Evolutionary conservation across 2,113 vertebrate species (phyloP), one percentile per base, ranked within the genome.

Genomic region (Brachirus orientalis): DNA sequence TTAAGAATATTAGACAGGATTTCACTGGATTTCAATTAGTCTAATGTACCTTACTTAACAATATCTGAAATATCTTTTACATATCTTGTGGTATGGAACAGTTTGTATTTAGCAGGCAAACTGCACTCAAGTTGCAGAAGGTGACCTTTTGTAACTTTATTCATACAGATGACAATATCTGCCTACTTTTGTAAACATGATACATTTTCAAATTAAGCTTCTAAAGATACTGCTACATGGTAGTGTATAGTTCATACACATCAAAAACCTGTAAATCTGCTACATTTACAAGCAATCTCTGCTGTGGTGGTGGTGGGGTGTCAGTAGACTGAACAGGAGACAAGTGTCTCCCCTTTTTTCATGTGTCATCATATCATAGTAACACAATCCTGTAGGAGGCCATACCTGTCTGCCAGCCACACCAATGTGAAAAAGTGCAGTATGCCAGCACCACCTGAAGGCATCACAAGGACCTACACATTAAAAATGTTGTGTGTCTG

Each of bases 361-460:
- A 69, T 62, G 41, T 47, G 68, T 37, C 41, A 43, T 56, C 62
- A 44, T 64, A 38, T n/a, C 71, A 62, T 16, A 55, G 48, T 58
- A 52, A 41, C 66, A 54, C 46, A 38, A 58, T n/a, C 67, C 17
- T 46, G 19, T 9, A 38, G 37, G 55, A 67, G 33, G 18, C 59
- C 12, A 53, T 16, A 60, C 44, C 66, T 51, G 48, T 53, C 60
- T 63, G 47, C 69, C 51, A 70, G 50, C 47, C 61, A 69, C 17
- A 55, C 36, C 53, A 47, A 45, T 10, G 28, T 33, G 45, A 60
- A 57, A 33, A 16, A 54, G 22, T 48, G 35, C 55, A 69, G 78
- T 20, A 72, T 75, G 66, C 43, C 75, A 85, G 84, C 86, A 77
- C 77, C 72, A 86, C 63, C 86, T 75, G 46, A 72, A 75, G 83